Evolutionary conservation across 2,888 invertebrate genomes (phyloP), one percentile per base, ranked within the genome.

Genomic region (Crematogaster levior): DNA sequence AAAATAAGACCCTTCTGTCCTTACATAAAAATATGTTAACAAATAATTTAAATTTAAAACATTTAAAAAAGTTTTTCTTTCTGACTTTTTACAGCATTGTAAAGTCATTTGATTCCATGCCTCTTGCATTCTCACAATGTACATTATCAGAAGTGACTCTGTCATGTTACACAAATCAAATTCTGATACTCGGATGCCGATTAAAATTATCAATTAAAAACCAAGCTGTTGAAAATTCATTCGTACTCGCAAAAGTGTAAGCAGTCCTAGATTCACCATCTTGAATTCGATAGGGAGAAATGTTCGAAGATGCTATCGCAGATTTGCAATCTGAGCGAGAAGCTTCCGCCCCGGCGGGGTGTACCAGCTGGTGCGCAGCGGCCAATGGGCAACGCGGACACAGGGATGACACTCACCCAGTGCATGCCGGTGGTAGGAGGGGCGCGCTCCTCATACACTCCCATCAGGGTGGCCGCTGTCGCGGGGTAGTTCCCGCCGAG

Each of bases 371-470:
- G 53, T 48, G 84, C 70, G 68, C 81, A 21, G 79, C 75, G 82
- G 84, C 85, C 86, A 86, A 89, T 85, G 74, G 84, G 88, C 84
- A 84, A 83, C 75, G 74, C 75, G 77, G 82, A 86, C 82, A 86
- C 61, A 85, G 86, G 87, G 86, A 90, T 88, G 89, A 92, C 89
- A 95, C 97, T 96, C 95, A 97, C 97, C 97, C 97, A 98, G 97
- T 97, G 97, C 97, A 98, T 97, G 96, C 96, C 97, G 97, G 97
- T 97, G 96, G 97, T 96, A 96, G 96, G 96, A 95, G 95, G 95
- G 95, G 95, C 95, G 95, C 96, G 96, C 96, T 97, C 97, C 96
- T 97, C 97, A 97, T 97, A 97, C 96, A 98, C 97, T 97, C 97
- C 97, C 97, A 98, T 98, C 97, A 97, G 97, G 93, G 93, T 94